Percentiles rank a stretch among this genome's conserved stretches.
These are phyloP conservation scores for Sebastes minor DNA, from an alignment of 2,797 vertebrate species.

Conservation along the genomic window DNA sequence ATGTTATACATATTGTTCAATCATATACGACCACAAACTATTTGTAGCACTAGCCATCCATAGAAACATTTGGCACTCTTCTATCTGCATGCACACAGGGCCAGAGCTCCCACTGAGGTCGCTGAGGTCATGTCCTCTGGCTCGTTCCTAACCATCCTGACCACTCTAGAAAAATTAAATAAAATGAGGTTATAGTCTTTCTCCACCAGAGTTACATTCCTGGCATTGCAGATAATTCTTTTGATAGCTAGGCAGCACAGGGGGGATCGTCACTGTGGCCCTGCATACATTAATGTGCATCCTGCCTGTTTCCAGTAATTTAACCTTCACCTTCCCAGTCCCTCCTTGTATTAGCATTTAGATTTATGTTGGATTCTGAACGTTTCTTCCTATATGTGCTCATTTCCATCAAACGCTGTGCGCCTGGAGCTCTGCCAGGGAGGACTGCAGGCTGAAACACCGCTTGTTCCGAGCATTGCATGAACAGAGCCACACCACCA, in stretches of 20 bases:
- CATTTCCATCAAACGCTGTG: background rate
- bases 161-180: background rate
- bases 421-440: background rate
- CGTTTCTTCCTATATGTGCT: background rate
- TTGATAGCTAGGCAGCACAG: background rate
- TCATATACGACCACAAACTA: background rate
- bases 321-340: background rate
- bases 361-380: background rate
- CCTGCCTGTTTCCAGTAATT: background rate
- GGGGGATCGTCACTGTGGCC: background rate
- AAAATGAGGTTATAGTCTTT: background rate
- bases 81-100: background rate
- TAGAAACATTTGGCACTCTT: background rate
- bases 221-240: background rate
- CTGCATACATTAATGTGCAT: background rate
- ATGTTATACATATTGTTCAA: background rate
- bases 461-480: rapidly evolving
- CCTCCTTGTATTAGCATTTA: background rate
- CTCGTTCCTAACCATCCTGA: background rate
- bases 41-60: background rate
- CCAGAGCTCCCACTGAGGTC: background rate
- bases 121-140: background rate
- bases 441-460: background rate
- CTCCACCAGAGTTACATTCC: background rate
- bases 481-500: background rate